Evolutionary conservation across 2,888 invertebrate species (phyloP).

Genomic region (Caradrina kadenii): DNA sequence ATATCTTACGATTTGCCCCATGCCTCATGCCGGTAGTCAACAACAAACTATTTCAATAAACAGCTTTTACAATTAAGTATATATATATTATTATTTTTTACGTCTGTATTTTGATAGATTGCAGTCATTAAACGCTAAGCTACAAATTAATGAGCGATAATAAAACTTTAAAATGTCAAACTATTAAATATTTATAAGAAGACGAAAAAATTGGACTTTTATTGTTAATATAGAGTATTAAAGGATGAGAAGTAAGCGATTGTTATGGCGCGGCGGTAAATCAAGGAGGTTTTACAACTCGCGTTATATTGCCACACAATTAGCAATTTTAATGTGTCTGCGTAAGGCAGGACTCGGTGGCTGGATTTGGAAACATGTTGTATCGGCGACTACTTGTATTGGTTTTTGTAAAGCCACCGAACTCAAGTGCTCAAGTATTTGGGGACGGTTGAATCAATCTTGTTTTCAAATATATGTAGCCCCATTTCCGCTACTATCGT

Average conservation of each 20-base stretch:
- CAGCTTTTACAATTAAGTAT: constrained; percentile 9
- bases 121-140: constrained; percentile 32
- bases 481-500: not conserved
- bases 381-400: not conserved
- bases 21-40: constrained; percentile 13
- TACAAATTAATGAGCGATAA: constrained; percentile 41
- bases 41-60: constrained; percentile 13
- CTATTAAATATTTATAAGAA: constrained; percentile 52
- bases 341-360: not conserved
- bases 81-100: constrained; percentile 29
- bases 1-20: too few relatives aligned
- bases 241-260: constrained; percentile 5
- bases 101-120: constrained; percentile 39
- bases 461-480: not conserved
- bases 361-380: constrained; percentile 35
- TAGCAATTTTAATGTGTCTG: constrained; percentile 49
- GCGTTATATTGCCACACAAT: constrained; percentile 30
- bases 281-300: constrained; percentile 42
- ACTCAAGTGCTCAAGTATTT: constrained; percentile 36
- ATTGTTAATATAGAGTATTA: constrained; percentile 19
- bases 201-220: not conserved
- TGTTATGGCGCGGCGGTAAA: constrained; percentile 40
- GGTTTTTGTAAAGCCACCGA: constrained; percentile 44
- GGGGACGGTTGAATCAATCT: not conserved
- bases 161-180: constrained; percentile 59